Evolutionary conservation across 2,113 vertebrate genomes (phyloP), one percentile per base, ranked within the genome.

Genomic region (Perccottus glenii): DNA sequence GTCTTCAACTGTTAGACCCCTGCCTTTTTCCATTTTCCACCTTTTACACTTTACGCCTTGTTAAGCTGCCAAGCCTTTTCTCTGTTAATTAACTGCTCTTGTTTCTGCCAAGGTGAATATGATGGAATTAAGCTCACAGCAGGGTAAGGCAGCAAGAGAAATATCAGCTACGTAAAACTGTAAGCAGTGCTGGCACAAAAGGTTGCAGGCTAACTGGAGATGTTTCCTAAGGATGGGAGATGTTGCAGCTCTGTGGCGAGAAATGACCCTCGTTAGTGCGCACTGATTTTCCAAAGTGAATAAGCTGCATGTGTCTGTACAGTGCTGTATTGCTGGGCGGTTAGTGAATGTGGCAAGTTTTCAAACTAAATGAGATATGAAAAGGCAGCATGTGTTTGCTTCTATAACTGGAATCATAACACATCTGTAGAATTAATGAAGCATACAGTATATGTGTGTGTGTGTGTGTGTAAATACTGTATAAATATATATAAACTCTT

Each of bases 201-300:
- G 80, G 80, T 83, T 87, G 71, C 71, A 76, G 81, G 84, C 73
- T 78, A 86, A 82, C 75, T 61, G 77, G 46, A 55, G 67, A 53
- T 72, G 67, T 70, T 82, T 87, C 46, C 58, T 27, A 48, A 69
- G 57, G 49, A 77, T n/a, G 19, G 64, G 63, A 52, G 67, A 78
- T 62, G 63, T 80, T 65, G 74, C 47, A 48, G 48, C 27, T 69
- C 9, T 2, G 16, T 59, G 67, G 68, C 33, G 36, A 79, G 80
- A 76, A 83, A 75, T 67, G 63, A 64, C 63, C 72, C 77, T 80
- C n/a, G 19, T 83, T 71, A 69, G 49, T 63, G 51, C 36, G 57
- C 50, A 2, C 61, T 1, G 67, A 62, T 50, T 73, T 53, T 62
- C 85, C 79, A 59, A 57, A 53, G 83, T 64, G 70, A 64, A 58